Conservation (phyloP, 2,888 invertebrate species). For the Bellardia bayeri region DNA sequence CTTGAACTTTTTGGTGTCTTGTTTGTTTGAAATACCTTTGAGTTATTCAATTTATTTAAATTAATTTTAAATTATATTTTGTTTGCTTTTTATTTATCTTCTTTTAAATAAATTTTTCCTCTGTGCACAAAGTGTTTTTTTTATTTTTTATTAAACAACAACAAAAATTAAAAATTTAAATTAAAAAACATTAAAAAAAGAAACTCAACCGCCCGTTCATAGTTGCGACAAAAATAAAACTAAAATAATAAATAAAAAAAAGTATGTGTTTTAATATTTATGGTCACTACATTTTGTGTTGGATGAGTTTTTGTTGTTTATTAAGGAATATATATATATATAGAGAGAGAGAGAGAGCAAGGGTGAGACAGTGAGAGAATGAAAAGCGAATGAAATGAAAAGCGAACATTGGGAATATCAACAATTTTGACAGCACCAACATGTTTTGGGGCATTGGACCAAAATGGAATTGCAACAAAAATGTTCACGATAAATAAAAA, state of each 20-base stretch:
- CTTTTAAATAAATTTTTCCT: neutral
- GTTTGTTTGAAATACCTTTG: neutral
- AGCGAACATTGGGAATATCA: constrained; percentile 57
- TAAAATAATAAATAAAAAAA: constrained; percentile 73
- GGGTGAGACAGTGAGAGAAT: constrained; percentile 36
- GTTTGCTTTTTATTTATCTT: neutral
- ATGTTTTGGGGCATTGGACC: constrained; percentile 53
- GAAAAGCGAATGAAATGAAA: constrained; percentile 74
- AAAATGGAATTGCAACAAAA: constrained; percentile 49
- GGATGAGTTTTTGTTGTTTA: constrained; percentile 19
- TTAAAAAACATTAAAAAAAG: constrained; percentile 68
- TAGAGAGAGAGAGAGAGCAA: constrained; percentile 48
- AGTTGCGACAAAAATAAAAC: constrained; percentile 77
- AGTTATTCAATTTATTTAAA: neutral
- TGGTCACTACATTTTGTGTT: constrained; percentile 43
- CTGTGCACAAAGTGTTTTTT: neutral
- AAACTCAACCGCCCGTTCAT: constrained; percentile 75
- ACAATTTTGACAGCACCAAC: constrained; percentile 42
- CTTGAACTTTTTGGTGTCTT: neutral
- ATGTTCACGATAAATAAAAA: constrained; percentile 1
- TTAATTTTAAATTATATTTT: neutral
- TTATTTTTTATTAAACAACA: constrained; percentile 32
- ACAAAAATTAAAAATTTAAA: constrained; percentile 56
- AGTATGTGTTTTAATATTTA: constrained; percentile 49
- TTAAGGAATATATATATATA: too few relatives aligned